Evolutionary conservation across 2,113 vertebrate species (phyloP).

Genomic region (Neoarius graeffei): DNA sequence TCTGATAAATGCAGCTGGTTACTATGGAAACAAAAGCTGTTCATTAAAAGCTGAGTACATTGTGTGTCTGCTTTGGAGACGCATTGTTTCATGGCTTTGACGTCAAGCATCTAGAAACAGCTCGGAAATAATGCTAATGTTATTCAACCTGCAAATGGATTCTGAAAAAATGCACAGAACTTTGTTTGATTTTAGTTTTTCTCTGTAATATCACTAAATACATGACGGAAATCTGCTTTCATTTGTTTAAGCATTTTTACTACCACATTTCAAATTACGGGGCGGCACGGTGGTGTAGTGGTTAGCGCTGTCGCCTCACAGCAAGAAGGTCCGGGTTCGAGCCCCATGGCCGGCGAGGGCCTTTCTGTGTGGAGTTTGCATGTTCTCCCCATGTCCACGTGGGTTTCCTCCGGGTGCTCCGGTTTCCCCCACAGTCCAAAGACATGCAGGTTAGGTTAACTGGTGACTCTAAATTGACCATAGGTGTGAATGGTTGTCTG

Average conservation of each 20-base stretch:
- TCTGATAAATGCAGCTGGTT: conserved; percentile 51
- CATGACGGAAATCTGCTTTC: background rate
- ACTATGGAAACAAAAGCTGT: conserved; percentile 60
- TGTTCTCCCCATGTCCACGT: too few relatives aligned
- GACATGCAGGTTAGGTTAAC: too few relatives aligned
- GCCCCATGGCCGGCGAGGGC: too few relatives aligned
- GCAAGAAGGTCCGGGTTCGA: too few relatives aligned
- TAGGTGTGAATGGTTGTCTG: too few relatives aligned
- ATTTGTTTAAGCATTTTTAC: background rate
- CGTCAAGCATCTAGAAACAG: conserved; percentile 33
- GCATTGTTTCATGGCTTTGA: conserved; percentile 4
- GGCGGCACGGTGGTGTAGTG: too few relatives aligned
- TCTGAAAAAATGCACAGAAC: background rate
- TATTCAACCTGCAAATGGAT: conserved; percentile 20
- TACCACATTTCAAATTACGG: background rate
- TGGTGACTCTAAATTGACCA: too few relatives aligned
- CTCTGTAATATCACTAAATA: background rate
- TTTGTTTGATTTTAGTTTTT: background rate
- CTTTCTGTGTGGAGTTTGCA: too few relatives aligned
- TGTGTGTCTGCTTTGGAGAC: conserved; percentile 13
- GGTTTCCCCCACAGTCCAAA: too few relatives aligned
- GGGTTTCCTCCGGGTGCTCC: too few relatives aligned
- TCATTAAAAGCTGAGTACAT: conserved; percentile 39
- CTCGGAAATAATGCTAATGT: conserved; percentile 10
- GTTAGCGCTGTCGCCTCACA: too few relatives aligned